Conservation (phyloP, 2,797 vertebrate genomes). For the Tangara arthus region DNA sequence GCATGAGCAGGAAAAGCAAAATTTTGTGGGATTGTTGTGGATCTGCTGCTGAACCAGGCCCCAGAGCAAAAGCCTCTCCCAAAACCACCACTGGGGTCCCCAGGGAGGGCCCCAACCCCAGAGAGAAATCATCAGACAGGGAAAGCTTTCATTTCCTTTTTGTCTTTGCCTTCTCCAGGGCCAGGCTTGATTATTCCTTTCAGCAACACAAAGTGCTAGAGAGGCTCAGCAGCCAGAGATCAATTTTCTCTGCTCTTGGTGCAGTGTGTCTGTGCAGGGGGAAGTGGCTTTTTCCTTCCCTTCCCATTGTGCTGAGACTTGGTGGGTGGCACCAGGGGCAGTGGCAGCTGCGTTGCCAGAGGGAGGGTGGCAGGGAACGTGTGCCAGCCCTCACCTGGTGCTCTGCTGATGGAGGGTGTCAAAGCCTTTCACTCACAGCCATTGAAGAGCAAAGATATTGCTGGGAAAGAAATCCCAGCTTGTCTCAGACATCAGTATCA, state of each 20-base stretch:
- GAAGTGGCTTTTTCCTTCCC: not conserved
- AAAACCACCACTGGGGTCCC: not conserved
- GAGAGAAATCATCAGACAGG: not conserved
- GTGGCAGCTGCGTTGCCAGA: not conserved
- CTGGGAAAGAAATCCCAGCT: not conserved
- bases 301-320: not conserved
- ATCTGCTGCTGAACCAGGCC: not conserved
- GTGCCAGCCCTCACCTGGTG: not conserved
- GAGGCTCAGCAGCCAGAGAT: not conserved
- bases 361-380: not conserved
- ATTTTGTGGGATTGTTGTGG: not conserved
- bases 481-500: accelerated
- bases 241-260: not conserved
- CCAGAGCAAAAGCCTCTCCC: not conserved
- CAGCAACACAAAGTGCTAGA: not conserved
- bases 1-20: not conserved
- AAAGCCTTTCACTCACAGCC: accelerated
- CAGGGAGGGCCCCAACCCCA: not conserved
- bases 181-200: not conserved
- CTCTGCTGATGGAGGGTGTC: not conserved
- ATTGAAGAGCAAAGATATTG: not conserved
- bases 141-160: not conserved
- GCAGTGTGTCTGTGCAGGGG: not conserved
- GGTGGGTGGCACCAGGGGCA: not conserved
- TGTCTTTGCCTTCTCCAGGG: not conserved